A percentile compares a stretch with the other conserved stretches of the same genome.
Evolutionary conservation across 2,888 invertebrate genomes (phyloP).

Genomic region (Hipparchia semele): DNA sequence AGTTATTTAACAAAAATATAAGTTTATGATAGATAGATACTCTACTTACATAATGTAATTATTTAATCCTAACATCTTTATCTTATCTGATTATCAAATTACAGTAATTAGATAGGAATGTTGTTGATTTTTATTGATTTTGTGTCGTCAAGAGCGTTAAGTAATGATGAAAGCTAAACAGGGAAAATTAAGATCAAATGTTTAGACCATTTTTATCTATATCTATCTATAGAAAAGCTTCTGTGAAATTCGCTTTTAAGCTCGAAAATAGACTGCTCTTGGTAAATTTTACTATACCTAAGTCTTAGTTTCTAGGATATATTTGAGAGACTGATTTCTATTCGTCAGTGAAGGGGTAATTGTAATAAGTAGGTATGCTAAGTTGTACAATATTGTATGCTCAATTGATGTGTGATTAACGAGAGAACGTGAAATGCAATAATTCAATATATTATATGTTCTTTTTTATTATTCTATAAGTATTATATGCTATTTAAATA

Average conservation of each 20-base stretch:
- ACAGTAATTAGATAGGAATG: background rate
- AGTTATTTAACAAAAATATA: background rate
- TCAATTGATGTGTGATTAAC: background rate
- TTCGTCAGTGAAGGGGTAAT: slow-evolving; percentile 2
- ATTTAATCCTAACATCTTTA: background rate
- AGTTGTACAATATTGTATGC: background rate
- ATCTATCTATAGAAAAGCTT: slow-evolving; percentile 2
- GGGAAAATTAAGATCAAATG: no score
- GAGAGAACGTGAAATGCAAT: background rate
- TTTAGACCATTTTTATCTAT: background rate
- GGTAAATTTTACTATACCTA: slow-evolving; percentile 9
- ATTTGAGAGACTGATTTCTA: slow-evolving; percentile 24
- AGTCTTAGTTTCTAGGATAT: background rate
- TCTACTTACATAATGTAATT: background rate
- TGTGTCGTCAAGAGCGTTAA: background rate
- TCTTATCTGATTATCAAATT: background rate
- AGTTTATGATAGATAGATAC: background rate
- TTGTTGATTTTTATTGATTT: background rate
- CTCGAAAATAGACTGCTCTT: slow-evolving; percentile 22
- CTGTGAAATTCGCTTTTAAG: slow-evolving; percentile 7
- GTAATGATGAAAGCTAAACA: background rate
- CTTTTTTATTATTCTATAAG: background rate
- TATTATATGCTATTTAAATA: background rate
- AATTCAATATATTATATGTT: background rate
- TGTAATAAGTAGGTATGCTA: no score